Percentiles rank a stretch among this genome's conserved stretches.
These are phyloP conservation scores for Apostichopus japonicus DNA, from an alignment of 35 echinoderm and acorn worm species.

Conservation along the genomic window DNA sequence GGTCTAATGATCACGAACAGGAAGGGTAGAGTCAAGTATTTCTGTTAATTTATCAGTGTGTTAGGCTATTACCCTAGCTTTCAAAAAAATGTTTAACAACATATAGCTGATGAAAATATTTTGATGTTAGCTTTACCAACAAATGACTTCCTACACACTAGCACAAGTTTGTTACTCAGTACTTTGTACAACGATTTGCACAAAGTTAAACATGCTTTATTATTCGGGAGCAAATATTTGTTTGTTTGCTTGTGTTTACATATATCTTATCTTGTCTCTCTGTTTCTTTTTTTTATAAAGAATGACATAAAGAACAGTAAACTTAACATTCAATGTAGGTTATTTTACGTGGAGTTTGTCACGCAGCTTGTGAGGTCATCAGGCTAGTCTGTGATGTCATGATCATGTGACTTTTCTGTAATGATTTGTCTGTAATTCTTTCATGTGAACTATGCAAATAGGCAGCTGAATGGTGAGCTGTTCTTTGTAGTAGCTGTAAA, in stretches of 20 bases:
- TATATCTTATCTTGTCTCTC: neutral
- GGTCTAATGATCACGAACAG: no score
- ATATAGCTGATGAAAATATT: no score
- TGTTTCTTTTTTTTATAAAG: neutral
- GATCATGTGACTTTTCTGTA: neutral
- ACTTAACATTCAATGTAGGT: neutral
- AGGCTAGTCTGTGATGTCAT: constrained; percentile 3
- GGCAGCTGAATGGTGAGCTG: neutral
- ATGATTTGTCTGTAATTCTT: constrained; percentile 4
- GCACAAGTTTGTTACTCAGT: neutral
- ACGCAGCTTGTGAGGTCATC: neutral
- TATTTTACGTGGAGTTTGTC: neutral
- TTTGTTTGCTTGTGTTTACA: neutral
- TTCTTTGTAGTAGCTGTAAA: neutral
- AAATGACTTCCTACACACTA: no score
- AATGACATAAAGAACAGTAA: neutral
- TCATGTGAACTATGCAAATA: constrained; percentile 36
- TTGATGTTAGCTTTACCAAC: no score
- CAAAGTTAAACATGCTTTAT: neutral
- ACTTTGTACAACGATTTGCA: neutral
- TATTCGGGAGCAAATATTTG: neutral
- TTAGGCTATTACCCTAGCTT: no score
- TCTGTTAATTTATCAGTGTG: no score
- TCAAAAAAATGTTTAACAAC: no score
- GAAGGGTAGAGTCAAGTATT: no score